Conservation (phyloP, 2,113 vertebrate genomes). For the Speoplatyrhinus poulsoni region DNA sequence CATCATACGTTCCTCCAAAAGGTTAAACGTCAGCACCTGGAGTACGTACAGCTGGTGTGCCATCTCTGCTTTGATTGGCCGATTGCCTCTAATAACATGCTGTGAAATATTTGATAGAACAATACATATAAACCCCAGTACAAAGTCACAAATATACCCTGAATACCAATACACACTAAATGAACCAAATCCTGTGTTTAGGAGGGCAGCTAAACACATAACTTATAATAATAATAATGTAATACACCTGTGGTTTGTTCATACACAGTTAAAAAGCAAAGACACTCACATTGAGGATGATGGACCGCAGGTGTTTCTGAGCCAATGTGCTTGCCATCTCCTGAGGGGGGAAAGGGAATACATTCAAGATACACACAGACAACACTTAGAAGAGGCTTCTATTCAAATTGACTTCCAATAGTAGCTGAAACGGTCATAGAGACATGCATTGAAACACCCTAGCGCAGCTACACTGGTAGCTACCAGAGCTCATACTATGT, state of each 20-base stretch:
- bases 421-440: too few relatives aligned
- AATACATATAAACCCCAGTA: too few relatives aligned
- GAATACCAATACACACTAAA: too few relatives aligned
- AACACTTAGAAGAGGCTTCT: not conserved
- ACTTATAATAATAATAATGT: not conserved
- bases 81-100: conserved; percentile 95
- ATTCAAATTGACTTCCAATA: too few relatives aligned
- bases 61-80: conserved; percentile 99
- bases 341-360: conserved; percentile 65
- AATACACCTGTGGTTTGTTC: not conserved
- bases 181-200: too few relatives aligned
- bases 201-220: too few relatives aligned
- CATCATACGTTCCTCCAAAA: conserved; percentile 98
- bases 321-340: conserved; percentile 96
- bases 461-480: too few relatives aligned
- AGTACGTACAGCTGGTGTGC: conserved; percentile 97
- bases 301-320: conserved; percentile 96
- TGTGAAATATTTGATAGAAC: conserved; percentile 54
- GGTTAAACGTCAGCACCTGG: conserved; percentile 96
- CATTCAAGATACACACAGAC: conserved; percentile 12
- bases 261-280: not conserved
- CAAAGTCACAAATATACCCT: too few relatives aligned
- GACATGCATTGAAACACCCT: too few relatives aligned
- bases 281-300: conserved; percentile 94
- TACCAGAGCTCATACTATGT: too few relatives aligned